Conservation (phyloP, 92 coral and sea anemone species). For the Montipora capitata region DNA sequence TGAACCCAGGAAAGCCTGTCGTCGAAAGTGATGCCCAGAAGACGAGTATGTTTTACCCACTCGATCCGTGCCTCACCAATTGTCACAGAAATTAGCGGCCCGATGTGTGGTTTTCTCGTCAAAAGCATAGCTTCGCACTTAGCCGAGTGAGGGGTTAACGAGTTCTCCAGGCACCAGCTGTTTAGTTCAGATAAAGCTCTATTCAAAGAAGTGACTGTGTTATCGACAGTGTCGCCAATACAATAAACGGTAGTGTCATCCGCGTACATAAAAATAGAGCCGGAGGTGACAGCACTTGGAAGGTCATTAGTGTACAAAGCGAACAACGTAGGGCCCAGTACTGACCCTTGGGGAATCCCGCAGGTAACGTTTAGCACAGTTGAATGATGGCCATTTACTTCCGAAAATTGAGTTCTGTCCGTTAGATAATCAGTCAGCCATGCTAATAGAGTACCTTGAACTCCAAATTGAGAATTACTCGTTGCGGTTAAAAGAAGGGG, state of each 20-base stretch:
- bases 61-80: slow-evolving; percentile 25
- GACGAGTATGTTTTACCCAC: slow-evolving; percentile 58
- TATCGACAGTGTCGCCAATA: slow-evolving; percentile 43
- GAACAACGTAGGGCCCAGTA: slow-evolving; percentile 48
- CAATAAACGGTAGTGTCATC: slow-evolving; percentile 48
- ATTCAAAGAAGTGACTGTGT: slow-evolving; percentile 21
- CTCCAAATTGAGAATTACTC: not conserved
- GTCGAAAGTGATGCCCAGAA: slow-evolving; percentile 49
- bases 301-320: slow-evolving; percentile 54
- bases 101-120: slow-evolving; percentile 38
- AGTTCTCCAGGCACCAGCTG: slow-evolving; percentile 47
- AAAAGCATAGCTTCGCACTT: slow-evolving; percentile 62
- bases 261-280: slow-evolving; percentile 29
- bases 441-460: not conserved
- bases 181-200: slow-evolving; percentile 35
- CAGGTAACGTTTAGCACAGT: slow-evolving; percentile 33
- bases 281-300: slow-evolving; percentile 17
- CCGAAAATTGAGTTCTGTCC: slow-evolving; percentile 38
- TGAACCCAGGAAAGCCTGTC: slow-evolving; percentile 48
- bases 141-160: slow-evolving; percentile 61
- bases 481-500: slow-evolving; percentile 48
- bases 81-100: slow-evolving; percentile 24
- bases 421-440: slow-evolving; percentile 55
- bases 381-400: slow-evolving; percentile 38
- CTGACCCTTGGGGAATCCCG: slow-evolving; percentile 62